Evolutionary conservation across 2,888 invertebrate species (phyloP), one percentile per base, ranked within the genome.

Genomic region (Chironomus riparius): DNA sequence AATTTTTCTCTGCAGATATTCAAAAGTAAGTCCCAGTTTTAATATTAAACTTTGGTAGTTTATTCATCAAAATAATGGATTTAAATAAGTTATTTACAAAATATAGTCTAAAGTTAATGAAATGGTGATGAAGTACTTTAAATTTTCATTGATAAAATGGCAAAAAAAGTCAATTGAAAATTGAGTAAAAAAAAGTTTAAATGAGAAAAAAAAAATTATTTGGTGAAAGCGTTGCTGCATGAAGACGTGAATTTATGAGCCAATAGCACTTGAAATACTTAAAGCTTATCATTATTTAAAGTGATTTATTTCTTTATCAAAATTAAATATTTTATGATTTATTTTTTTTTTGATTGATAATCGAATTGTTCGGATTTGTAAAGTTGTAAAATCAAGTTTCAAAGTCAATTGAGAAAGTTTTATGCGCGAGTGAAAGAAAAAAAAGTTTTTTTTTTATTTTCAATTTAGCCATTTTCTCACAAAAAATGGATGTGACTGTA

Each of bases 211-310:
- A 50, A 56, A 56, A 56, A 6, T 56, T 56, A 15, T 56, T 56
- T 15, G 3, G n/a, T 56, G 56, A 15, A 72, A 72, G 72, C 72
- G 72, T 72, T 56, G 72, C 72, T 56, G 28, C 62, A 72, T 62
- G 47, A 38, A 62, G 50, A 10, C n/a, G n/a, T 2, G 18, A 72
- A 72, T 72, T 72, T 72, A 72, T 72, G 72, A 72, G 62, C 72
- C 62, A 61, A 28, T 18, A 72, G 38, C 62, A 12, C 38, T 62
- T 61, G 28, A 15, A 72, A 38, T 10, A 38, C 62, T 62, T 47
- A 62, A 72, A 47, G 62, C 72, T 62, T 72, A 62, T 72, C 72
- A 72, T 72, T 72, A 72, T 72, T 62, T 72, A 62, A 72, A 72
- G 72, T 72, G 72, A 72, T 72, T 72, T 72, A 72, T 72, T 72